A percentile compares a stretch with the other conserved stretches of the same genome.
These are phyloP conservation scores for Xestia rhomboidea DNA, from an alignment of 2,888 invertebrate genomes.

Conservation along the genomic window DNA sequence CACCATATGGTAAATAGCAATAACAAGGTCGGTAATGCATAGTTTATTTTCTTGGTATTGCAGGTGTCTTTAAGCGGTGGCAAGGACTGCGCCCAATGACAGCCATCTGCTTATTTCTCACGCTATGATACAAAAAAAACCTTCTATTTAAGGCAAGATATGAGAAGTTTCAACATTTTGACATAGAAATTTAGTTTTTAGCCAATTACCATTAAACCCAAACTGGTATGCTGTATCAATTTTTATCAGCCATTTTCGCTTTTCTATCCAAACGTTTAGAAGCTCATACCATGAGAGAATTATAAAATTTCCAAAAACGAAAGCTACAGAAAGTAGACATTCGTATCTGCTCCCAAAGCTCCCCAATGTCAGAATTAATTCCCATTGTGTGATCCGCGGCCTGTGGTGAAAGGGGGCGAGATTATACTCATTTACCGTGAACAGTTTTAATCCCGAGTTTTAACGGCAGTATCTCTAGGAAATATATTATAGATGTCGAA, in stretches of 20 bases:
- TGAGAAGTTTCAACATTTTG: neutral
- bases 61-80: neutral
- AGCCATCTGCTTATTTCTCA: neutral
- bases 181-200: neutral
- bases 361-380: constrained; percentile 60
- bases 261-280: neutral
- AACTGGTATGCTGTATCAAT: neutral
- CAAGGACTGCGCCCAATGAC: no score
- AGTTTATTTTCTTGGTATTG: neutral
- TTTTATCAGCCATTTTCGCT: neutral
- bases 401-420: constrained; percentile 58
- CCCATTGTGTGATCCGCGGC: constrained; percentile 56
- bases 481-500: neutral
- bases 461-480: constrained; percentile 21
- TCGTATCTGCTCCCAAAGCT: constrained; percentile 39
- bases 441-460: constrained; percentile 57
- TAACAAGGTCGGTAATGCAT: constrained; percentile 6
- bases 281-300: neutral
- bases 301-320: constrained; percentile 27
- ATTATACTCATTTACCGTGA: constrained; percentile 58
- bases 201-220: neutral
- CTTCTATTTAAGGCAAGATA: neutral
- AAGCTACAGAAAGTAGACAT: constrained; percentile 38
- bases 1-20: neutral
- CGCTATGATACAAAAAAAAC: neutral